Percentiles rank a stretch among this genome's conserved stretches.
These are phyloP conservation scores for Coptodon rendalli DNA, from an alignment of 2,113 vertebrate genomes.

Conservation along the genomic window DNA sequence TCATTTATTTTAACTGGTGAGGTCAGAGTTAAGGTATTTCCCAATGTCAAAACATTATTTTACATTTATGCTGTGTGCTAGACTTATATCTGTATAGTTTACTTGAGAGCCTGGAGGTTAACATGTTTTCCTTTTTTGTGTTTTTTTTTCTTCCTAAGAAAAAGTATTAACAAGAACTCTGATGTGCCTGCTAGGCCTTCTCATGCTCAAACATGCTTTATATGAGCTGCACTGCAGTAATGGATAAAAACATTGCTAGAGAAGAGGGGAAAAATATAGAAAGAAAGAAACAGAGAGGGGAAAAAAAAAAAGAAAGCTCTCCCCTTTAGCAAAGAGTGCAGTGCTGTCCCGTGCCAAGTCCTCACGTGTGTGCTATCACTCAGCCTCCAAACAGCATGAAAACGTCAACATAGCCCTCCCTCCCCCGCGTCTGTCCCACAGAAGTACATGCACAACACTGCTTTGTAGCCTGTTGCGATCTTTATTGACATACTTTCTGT, in stretches of 20 bases:
- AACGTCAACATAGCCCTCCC: background rate
- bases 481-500: background rate
- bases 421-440: background rate
- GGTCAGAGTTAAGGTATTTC: background rate
- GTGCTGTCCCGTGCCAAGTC: constrained; percentile 40
- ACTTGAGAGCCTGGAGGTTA: background rate
- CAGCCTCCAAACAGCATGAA: constrained; percentile 13
- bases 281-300: background rate
- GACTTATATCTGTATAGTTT: background rate
- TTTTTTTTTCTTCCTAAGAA: background rate
- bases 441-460: background rate
- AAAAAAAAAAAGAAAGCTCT: background rate
- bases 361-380: constrained; percentile 46
- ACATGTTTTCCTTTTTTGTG: background rate
- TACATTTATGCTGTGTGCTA: background rate
- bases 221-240: background rate
- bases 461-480: background rate
- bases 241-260: background rate
- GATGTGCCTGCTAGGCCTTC: background rate
- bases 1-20: background rate
- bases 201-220: constrained; percentile 5
- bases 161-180: background rate
- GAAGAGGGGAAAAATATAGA: background rate
- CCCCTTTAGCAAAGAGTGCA: background rate
- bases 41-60: background rate